phyloP scores from a whole-genome alignment of 2,888 invertebrate genomes.

The Polyploca ridens region DNA sequence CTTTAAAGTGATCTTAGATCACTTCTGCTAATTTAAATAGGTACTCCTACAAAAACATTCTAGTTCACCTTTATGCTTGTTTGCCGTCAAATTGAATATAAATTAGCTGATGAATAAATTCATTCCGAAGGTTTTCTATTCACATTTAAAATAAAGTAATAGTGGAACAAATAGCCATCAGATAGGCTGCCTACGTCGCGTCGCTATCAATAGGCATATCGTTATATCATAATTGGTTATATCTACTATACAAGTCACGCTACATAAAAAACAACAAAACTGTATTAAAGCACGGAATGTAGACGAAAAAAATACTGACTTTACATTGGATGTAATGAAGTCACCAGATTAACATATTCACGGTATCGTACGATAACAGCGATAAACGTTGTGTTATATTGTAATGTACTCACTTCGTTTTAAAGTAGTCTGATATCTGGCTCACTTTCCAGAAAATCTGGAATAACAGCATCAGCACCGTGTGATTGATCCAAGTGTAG shows the following conservation, averaged over 20 bases:
- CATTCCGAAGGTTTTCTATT: conserved; percentile 1
- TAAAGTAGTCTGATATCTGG: conserved; percentile 78
- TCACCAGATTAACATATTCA: neutral
- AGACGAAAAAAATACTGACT: neutral
- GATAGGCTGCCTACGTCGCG: neutral
- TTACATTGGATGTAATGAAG: neutral
- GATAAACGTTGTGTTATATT: conserved; percentile 9
- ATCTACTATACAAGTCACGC: neutral
- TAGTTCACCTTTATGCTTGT: conserved; percentile 3
- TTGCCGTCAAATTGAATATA: conserved; percentile 4
- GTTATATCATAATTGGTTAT: neutral
- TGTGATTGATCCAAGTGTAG: conserved; percentile 79
- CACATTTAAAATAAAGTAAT: neutral
- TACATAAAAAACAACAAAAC: neutral
- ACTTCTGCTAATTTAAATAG: neutral
- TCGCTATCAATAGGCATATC: neutral
- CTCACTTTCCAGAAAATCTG: conserved; percentile 82
- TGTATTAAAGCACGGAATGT: neutral
- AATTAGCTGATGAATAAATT: neutral
- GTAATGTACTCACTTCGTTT: conserved; percentile 74
- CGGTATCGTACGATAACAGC: conserved; percentile 12
- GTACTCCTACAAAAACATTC: neutral
- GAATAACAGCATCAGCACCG: conserved; percentile 74
- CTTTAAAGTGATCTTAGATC: neutral
- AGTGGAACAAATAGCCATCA: neutral